Evolutionary conservation across 2,888 invertebrate genomes (phyloP).

Genomic region (Ecdyonurus torrentis): DNA sequence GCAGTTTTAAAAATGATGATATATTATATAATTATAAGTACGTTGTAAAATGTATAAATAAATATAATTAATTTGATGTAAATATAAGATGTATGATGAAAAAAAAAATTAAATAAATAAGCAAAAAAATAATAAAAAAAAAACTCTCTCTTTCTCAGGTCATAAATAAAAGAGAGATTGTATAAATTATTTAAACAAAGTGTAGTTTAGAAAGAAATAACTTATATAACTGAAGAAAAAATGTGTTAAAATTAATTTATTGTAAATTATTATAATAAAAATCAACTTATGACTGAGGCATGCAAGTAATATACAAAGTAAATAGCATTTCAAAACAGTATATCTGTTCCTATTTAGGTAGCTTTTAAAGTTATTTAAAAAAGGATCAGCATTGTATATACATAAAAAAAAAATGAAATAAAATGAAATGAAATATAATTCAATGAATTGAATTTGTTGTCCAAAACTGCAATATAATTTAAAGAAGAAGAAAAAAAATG

Average conservation of each 20-base stretch:
- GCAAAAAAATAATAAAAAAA: constrained; percentile 8
- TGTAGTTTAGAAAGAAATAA: constrained; percentile 5
- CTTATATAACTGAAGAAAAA: too few species aligned
- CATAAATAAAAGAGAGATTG: constrained; percentile 11
- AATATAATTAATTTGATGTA: too few species aligned
- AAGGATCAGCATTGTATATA: not conserved
- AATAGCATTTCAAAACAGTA: not conserved
- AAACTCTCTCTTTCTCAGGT: constrained; percentile 12
- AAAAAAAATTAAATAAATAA: too few species aligned
- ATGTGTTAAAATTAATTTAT: not conserved
- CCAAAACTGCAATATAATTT: too few species aligned
- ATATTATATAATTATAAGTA: constrained; percentile 3
- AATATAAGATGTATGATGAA: too few species aligned
- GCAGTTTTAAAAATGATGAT: not conserved
- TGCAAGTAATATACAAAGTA: too few species aligned
- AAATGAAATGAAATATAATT: too few species aligned
- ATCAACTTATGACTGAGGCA: not conserved
- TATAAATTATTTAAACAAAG: constrained; percentile 8
- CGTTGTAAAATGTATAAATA: constrained; percentile 6
- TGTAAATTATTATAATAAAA: not conserved
- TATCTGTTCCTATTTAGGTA: too few species aligned
- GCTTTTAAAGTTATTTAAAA: too few species aligned
- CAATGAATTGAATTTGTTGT: too few species aligned
- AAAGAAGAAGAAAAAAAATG: too few species aligned
- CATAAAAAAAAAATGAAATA: too few species aligned